Percentiles rank a stretch among this genome's conserved stretches.
These are phyloP conservation scores for Ameiurus melas DNA, from an alignment of 2,113 vertebrate genomes.

Conservation along the genomic window DNA sequence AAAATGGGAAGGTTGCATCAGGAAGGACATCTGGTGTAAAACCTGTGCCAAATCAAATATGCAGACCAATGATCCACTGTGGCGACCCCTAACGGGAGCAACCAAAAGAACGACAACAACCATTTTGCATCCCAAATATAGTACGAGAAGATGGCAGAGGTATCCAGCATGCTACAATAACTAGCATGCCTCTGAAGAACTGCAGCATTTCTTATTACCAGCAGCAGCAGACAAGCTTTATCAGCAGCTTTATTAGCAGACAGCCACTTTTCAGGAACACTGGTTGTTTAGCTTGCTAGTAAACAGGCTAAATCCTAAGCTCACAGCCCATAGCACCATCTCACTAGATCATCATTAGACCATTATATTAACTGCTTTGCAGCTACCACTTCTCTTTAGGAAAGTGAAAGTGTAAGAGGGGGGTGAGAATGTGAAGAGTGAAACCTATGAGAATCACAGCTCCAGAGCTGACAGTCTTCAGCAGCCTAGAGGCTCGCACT, in stretches of 20 bases:
- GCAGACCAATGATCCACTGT: too few relatives aligned
- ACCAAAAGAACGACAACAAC: too few relatives aligned
- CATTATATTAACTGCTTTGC: not conserved
- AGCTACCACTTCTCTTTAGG: conserved; percentile 14
- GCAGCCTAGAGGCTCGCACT: conserved; percentile 39
- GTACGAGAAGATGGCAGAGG: too few relatives aligned
- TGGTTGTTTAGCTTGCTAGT: not conserved
- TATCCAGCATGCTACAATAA: not conserved
- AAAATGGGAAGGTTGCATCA: too few relatives aligned
- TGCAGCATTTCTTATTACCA: not conserved
- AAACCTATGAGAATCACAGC: conserved; percentile 27
- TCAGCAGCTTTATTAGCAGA: too few relatives aligned
- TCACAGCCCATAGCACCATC: not conserved
- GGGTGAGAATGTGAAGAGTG: conserved; percentile 17
- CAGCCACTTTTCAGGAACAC: not conserved
- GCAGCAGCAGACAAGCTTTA: not conserved
- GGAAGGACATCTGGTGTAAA: too few relatives aligned
- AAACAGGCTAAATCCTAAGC: not conserved
- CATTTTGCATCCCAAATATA: too few relatives aligned
- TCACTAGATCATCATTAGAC: not conserved
- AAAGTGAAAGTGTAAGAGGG: conserved; percentile 12
- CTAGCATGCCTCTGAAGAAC: not conserved
- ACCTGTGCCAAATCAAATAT: too few relatives aligned
- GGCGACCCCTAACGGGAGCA: too few relatives aligned
- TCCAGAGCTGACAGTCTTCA: conserved; percentile 40